phyloP scores from a whole-genome alignment of 2,797 vertebrate species.

The Distichodus sexfasciatus region DNA sequence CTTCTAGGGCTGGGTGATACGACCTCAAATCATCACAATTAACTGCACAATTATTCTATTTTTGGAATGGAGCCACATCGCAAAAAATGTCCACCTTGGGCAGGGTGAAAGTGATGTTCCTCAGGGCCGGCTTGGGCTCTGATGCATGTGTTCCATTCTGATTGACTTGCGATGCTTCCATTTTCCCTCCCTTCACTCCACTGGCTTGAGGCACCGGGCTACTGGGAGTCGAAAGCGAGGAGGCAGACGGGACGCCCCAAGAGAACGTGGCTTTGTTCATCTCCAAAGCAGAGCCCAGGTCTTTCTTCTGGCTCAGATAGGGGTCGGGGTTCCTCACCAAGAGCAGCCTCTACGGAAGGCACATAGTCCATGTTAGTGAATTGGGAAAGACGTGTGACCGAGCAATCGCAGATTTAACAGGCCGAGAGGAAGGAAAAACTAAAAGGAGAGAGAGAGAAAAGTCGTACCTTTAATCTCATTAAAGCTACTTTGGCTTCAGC shows the following conservation, averaged over 20 bases:
- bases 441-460: background rate
- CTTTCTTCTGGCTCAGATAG: constrained; percentile 69
- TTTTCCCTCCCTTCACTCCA: background rate
- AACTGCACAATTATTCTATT: too few species aligned
- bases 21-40: too few species aligned
- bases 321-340: constrained; percentile 72
- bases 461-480: constrained; percentile 74
- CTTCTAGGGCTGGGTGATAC: too few species aligned
- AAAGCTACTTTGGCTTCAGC: constrained; percentile 75
- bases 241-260: constrained; percentile 60
- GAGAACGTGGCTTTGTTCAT: constrained; percentile 77
- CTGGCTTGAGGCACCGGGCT: background rate
- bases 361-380: too few species aligned
- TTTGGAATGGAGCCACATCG: background rate
- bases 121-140: constrained; percentile 54
- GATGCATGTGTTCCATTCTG: constrained; percentile 16
- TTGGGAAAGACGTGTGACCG: too few species aligned
- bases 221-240: background rate
- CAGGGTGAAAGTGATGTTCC: constrained; percentile 72
- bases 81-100: constrained; percentile 68
- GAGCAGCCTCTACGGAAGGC: constrained; percentile 75
- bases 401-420: too few species aligned
- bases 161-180: background rate
- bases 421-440: background rate
- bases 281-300: constrained; percentile 65